Conservation (phyloP, 2,888 invertebrate genomes). For the Drosophila infuscata region DNA sequence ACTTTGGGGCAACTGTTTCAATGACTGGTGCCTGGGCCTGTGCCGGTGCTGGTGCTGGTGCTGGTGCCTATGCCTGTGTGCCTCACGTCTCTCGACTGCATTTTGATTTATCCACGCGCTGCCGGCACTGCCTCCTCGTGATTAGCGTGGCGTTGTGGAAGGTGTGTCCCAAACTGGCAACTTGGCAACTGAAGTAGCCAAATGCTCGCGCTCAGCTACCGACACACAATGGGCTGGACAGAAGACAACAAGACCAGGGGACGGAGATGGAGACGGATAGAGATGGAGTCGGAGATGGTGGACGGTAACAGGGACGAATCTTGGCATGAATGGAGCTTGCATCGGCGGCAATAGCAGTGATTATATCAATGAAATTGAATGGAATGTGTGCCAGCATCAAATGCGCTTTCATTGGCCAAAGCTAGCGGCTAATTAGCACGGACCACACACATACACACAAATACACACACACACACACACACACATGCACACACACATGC, state of each 20-base stretch:
- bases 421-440: conserved; percentile 65
- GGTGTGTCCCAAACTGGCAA: conserved; percentile 82
- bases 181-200: conserved; percentile 80
- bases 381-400: conserved; percentile 76
- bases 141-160: conserved; percentile 80
- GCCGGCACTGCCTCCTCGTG: conserved; percentile 71
- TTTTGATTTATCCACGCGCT: conserved; percentile 82
- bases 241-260: conserved; percentile 2
- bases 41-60: neutral
- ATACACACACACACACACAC: conserved; percentile 13
- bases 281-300: conserved; percentile 1
- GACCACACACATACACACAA: conserved; percentile 61
- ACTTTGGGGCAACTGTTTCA: conserved; percentile 22
- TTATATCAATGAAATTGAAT: conserved; percentile 78
- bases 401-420: conserved; percentile 67
- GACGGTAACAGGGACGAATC: conserved; percentile 4
- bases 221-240: conserved; percentile 52
- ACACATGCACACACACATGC: neutral
- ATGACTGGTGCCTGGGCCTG: neutral
- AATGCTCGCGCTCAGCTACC: conserved; percentile 64
- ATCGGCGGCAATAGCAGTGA: conserved; percentile 42
- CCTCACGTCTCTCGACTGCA: conserved; percentile 62
- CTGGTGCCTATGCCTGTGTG: neutral
- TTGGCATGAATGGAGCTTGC: conserved; percentile 65
- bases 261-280: too few relatives aligned